These are phyloP conservation scores for Halcyon senegalensis DNA, from an alignment of 2,113 vertebrate species.

Conservation along the genomic window DNA sequence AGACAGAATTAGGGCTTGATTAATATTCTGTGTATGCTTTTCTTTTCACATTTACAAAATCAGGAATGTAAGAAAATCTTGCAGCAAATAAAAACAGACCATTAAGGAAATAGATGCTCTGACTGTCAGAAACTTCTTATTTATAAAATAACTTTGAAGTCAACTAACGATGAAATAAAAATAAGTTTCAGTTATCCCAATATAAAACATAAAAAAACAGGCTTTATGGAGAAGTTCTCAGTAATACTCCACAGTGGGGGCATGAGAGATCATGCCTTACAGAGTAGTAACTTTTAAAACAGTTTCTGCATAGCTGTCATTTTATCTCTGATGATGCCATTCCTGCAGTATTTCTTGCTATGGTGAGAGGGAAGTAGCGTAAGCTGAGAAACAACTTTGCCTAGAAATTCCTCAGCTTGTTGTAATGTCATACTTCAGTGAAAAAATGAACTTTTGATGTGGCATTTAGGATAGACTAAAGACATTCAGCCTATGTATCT, in stretches of 20 bases:
- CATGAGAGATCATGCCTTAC: not conserved
- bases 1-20: slow-evolving; percentile 53
- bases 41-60: slow-evolving; percentile 53
- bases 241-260: not conserved
- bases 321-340: not conserved
- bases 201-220: not conserved
- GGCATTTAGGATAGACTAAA: not conserved
- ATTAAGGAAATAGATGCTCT: slow-evolving; percentile 30
- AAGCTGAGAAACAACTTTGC: not conserved
- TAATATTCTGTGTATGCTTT: slow-evolving; percentile 52
- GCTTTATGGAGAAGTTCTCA: not conserved
- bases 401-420: not conserved
- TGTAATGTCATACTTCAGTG: not conserved
- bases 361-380: not conserved
- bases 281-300: not conserved
- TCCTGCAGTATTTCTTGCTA: not conserved
- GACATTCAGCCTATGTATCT: not conserved
- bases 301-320: not conserved
- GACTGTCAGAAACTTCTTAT: slow-evolving; percentile 31
- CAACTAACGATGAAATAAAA: slow-evolving; percentile 46
- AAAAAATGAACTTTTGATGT: not conserved
- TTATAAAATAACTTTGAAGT: slow-evolving; percentile 65
- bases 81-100: slow-evolving; percentile 40
- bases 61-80: slow-evolving; percentile 1
- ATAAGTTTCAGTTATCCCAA: not conserved